Evolutionary conservation across 2,113 vertebrate species (phyloP), one percentile per base, ranked within the genome.

Genomic region (Naja naja): DNA sequence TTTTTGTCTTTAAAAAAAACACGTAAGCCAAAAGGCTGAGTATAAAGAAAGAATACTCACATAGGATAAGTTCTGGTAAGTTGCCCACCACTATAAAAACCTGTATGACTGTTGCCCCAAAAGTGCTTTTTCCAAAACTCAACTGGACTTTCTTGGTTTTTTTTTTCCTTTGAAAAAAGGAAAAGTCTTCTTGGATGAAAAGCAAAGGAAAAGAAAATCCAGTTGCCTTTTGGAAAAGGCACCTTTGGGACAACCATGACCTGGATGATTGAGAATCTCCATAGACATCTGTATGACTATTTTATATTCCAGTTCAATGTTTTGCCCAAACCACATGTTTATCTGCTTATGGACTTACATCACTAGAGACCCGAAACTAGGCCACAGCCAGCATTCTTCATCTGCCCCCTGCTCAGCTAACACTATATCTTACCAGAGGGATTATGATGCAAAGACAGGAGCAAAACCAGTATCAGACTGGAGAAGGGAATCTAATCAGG

Each of bases 1-100:
- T 89, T 93, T 95, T 95, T 96, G 95, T 95, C 93, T 97, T 98
- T 8, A 22, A 34, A 58, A 97, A 97, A 98, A 97, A 97, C 95
- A 96, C 94, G 98, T 95, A 91, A 92, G 91, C 93, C 91, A 94
- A 93, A 96, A 97, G 96, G 92, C 43, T 87, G 90, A 90, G 90
- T 60, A 86, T 39, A 58, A 89, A 74, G 85, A 49, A 39, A 34
- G 27, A 85, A 85, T 85, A n/a, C 85, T 60, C 52, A 49, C 22
- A n/a, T n/a, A 6, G 34, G 16, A 6, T 34, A 92, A 89, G 30
- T 55, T 85, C 0, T 74, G 5, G 23, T 45, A 85, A 60, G 5
- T 43, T 47, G 20, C 23, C 85, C 25, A 30, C 49, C 85, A 92
- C 43, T 49, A 25, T 53, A 52, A 56, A 18, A 45, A 69, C 18